Percentiles rank a stretch among this genome's conserved stretches.
These are phyloP conservation scores for Ictalurus punctatus DNA, from an alignment of 2,113 vertebrate genomes.

Conservation along the genomic window DNA sequence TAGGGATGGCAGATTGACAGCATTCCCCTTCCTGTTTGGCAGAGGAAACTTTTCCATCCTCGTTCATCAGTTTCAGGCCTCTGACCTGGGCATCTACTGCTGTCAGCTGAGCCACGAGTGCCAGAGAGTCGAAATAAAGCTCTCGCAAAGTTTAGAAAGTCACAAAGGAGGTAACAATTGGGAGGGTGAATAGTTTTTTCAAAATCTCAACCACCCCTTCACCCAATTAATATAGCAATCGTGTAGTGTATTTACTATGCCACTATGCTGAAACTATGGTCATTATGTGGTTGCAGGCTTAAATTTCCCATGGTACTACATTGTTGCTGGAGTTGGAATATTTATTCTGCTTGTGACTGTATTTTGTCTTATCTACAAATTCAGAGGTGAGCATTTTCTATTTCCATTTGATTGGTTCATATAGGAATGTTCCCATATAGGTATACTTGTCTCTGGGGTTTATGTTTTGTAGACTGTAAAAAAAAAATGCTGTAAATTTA, in stretches of 20 bases:
- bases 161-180: background rate
- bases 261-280: background rate
- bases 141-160: background rate
- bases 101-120: conserved; percentile 52
- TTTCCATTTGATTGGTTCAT: background rate
- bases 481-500: background rate
- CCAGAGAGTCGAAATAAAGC: conserved; percentile 43
- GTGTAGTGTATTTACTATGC: background rate
- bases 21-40: conserved; percentile 57
- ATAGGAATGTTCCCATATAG: background rate
- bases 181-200: conserved; percentile 21
- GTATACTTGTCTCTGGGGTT: background rate
- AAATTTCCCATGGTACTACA: conserved; percentile 37
- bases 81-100: conserved; percentile 63
- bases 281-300: background rate
- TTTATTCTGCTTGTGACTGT: conserved; percentile 48
- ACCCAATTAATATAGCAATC: background rate
- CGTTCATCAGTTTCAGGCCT: conserved; percentile 54
- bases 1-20: conserved; percentile 60
- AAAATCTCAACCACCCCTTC: background rate
- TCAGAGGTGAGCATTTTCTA: conserved; percentile 53
- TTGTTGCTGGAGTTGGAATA: conserved; percentile 33
- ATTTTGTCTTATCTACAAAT: conserved; percentile 29
- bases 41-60: conserved; percentile 66
- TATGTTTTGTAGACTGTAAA: background rate